These are phyloP conservation scores for Chroicocephalus ridibundus DNA, from an alignment of 2,113 vertebrate species.

Conservation along the genomic window DNA sequence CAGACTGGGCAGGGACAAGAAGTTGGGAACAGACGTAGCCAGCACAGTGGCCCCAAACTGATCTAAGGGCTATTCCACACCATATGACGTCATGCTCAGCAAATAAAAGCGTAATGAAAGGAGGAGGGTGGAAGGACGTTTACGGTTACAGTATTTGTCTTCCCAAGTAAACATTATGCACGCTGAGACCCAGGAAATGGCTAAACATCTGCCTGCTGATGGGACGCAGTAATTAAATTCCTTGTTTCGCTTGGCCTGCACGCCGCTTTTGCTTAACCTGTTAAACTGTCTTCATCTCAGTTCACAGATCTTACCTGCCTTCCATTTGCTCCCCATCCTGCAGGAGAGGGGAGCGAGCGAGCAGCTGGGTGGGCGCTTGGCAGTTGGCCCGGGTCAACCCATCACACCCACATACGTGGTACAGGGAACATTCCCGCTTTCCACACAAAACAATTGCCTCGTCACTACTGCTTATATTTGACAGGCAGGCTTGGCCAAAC, in stretches of 20 bases:
- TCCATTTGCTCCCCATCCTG: background rate
- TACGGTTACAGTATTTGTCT: background rate
- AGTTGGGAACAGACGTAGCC: background rate
- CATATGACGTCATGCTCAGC: background rate
- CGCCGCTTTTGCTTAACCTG: background rate
- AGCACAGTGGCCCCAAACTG: background rate
- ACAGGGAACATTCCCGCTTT: background rate
- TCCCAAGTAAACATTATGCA: background rate
- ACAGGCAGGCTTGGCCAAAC: background rate
- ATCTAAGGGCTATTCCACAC: background rate
- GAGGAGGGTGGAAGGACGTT: background rate
- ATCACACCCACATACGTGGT: rapidly evolving
- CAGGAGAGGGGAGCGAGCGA: rapidly evolving
- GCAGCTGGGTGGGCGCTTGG: background rate
- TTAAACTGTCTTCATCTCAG: background rate
- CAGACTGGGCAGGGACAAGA: background rate
- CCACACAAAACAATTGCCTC: background rate
- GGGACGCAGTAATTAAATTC: background rate
- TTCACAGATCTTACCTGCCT: background rate
- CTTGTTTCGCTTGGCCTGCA: background rate
- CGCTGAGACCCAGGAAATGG: rapidly evolving
- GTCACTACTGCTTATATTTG: background rate
- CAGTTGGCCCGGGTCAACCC: background rate
- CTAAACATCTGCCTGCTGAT: background rate
- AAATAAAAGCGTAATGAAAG: background rate